These are phyloP conservation scores for Ceryle rudis DNA, from an alignment of 2,797 vertebrate genomes.

Conservation along the genomic window DNA sequence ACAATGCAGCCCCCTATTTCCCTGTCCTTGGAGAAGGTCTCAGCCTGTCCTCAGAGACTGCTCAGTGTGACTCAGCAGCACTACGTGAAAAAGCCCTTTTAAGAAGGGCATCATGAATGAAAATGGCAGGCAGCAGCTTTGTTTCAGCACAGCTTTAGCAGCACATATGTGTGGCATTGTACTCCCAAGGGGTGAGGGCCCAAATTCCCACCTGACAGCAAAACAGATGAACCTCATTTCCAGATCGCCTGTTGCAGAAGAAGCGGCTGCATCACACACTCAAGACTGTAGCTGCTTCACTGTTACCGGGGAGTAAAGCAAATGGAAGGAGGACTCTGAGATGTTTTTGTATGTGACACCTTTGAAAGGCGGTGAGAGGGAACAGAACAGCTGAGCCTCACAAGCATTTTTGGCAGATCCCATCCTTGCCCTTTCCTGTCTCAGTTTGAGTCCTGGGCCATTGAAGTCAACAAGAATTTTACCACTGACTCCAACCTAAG, in stretches of 20 bases:
- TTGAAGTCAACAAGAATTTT: neutral
- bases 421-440: neutral
- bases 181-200: neutral
- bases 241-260: neutral
- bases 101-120: neutral
- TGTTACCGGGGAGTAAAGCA: neutral
- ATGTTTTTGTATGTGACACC: neutral
- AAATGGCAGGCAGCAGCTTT: neutral
- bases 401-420: neutral
- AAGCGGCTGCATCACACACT: accelerated
- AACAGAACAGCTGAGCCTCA: neutral
- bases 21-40: neutral
- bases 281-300: neutral
- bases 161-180: accelerated
- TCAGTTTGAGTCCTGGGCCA: neutral
- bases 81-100: neutral
- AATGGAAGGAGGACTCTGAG: neutral
- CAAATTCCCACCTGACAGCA: neutral
- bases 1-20: accelerated
- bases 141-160: neutral
- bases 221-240: accelerated
- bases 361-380: neutral
- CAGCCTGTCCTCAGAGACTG: no score
- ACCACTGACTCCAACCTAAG: neutral
- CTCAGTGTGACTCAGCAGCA: accelerated